Evolutionary conservation across 2,888 invertebrate species (phyloP).

Genomic region (Branchinecta sandiegonensis): DNA sequence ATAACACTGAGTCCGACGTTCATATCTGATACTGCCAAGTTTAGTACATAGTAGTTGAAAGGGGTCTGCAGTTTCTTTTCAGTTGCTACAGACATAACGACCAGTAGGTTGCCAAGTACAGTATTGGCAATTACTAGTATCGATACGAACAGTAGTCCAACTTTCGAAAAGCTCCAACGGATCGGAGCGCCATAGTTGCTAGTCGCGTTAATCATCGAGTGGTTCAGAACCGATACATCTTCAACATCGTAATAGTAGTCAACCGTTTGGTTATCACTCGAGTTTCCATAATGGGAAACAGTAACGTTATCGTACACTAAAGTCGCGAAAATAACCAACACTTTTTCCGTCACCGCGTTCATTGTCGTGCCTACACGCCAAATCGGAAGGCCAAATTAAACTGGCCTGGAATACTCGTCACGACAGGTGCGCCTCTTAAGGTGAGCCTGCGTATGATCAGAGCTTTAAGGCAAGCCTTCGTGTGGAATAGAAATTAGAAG

Average conservation of each 20-base stretch:
- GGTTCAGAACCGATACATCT: not conserved
- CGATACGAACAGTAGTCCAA: slow-evolving; percentile 25
- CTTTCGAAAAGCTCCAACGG: slow-evolving; percentile 24
- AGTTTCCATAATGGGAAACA: too few species aligned
- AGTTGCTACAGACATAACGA: slow-evolving; percentile 31
- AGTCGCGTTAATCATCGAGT: not conserved
- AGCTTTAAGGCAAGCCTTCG: too few species aligned
- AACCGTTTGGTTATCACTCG: too few species aligned
- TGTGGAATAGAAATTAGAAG: too few species aligned
- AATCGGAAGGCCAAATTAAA: too few species aligned
- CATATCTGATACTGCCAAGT: slow-evolving; percentile 32
- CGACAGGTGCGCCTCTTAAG: too few species aligned
- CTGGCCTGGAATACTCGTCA: too few species aligned
- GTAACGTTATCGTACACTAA: too few species aligned
- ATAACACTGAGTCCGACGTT: slow-evolving; percentile 33
- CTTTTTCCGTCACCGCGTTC: too few species aligned
- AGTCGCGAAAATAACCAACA: too few species aligned
- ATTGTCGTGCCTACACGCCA: too few species aligned
- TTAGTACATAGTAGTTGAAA: slow-evolving; percentile 32
- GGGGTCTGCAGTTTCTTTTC: slow-evolving; percentile 32
- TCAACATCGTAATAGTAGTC: not conserved
- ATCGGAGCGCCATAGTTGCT: slow-evolving; percentile 18
- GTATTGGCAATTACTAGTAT: slow-evolving; percentile 26
- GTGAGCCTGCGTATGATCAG: too few species aligned
- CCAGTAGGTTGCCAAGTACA: slow-evolving; percentile 32